These are phyloP conservation scores for Carassius auratus DNA, from an alignment of 2,113 vertebrate species.

Conservation along the genomic window DNA sequence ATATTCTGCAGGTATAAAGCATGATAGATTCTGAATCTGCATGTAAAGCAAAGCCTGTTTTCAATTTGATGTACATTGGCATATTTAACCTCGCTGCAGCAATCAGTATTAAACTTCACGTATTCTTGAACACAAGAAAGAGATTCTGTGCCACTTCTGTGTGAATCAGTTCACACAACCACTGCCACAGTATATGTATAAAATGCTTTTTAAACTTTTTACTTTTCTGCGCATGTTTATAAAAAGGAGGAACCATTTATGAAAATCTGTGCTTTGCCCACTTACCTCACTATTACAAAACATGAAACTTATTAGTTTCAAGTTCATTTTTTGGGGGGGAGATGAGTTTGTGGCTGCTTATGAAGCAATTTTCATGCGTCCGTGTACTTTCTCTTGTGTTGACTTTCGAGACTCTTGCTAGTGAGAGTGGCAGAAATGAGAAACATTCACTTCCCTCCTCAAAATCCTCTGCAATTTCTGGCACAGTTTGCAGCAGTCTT, in stretches of 20 bases:
- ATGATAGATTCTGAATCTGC: neutral
- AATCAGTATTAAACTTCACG: neutral
- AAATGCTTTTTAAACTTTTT: conserved; percentile 19
- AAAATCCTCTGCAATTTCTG: conserved; percentile 18
- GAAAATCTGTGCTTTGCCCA: neutral
- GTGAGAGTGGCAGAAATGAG: conserved; percentile 8
- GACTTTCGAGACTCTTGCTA: neutral
- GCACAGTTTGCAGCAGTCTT: neutral
- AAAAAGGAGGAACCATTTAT: conserved; percentile 29
- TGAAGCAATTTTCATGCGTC: neutral
- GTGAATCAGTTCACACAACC: neutral
- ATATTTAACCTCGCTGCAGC: no score
- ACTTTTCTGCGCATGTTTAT: neutral
- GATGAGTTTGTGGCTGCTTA: neutral
- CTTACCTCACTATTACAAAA: conserved; percentile 11
- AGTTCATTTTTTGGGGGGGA: neutral
- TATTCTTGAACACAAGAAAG: neutral
- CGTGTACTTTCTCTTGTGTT: neutral
- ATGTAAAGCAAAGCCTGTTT: neutral
- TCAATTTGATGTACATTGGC: neutral
- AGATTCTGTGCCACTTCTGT: neutral
- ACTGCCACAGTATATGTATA: neutral
- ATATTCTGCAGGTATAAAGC: neutral
- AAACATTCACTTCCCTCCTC: conserved; percentile 21
- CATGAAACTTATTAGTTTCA: conserved; percentile 1